phyloP scores from a whole-genome alignment of 2,888 invertebrate genomes.

The Brenthis ino region DNA sequence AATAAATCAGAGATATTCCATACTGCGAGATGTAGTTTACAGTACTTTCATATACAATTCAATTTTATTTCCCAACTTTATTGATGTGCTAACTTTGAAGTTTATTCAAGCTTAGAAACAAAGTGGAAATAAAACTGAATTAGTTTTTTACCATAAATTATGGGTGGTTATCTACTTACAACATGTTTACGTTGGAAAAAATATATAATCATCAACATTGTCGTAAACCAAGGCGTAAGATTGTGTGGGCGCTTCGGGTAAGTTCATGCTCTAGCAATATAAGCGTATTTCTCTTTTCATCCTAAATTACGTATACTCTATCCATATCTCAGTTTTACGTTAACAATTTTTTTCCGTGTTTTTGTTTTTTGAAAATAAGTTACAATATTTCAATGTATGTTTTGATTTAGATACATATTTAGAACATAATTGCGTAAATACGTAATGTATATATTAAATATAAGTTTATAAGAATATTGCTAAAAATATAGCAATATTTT shows the following conservation, averaged over 20 bases:
- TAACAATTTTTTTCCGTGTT: neutral
- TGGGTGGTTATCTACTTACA: conserved; percentile 38
- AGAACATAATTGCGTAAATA: too few relatives aligned
- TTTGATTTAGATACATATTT: too few relatives aligned
- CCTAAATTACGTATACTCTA: neutral
- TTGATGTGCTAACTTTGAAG: conserved; percentile 37
- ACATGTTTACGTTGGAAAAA: conserved; percentile 37
- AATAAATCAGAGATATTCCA: conserved; percentile 43
- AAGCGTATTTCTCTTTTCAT: conserved; percentile 15
- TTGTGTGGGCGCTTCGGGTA: conserved; percentile 25
- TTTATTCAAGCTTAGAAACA: conserved; percentile 39
- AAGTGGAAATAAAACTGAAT: conserved; percentile 39
- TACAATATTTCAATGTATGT: too few relatives aligned
- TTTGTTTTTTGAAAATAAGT: too few relatives aligned
- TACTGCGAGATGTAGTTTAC: conserved; percentile 54
- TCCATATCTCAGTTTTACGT: neutral
- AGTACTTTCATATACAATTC: conserved; percentile 28
- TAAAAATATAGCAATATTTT: too few relatives aligned
- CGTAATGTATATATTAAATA: too few relatives aligned
- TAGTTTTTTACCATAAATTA: conserved; percentile 36
- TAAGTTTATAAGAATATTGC: too few relatives aligned
- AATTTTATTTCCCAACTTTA: conserved; percentile 34
- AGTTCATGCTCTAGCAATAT: conserved; percentile 10
- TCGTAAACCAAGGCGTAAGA: conserved; percentile 43
- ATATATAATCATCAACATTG: conserved; percentile 39